Evolutionary conservation across 2,113 vertebrate species (phyloP).

Genomic region (Cynopterus brachyotis): DNA sequence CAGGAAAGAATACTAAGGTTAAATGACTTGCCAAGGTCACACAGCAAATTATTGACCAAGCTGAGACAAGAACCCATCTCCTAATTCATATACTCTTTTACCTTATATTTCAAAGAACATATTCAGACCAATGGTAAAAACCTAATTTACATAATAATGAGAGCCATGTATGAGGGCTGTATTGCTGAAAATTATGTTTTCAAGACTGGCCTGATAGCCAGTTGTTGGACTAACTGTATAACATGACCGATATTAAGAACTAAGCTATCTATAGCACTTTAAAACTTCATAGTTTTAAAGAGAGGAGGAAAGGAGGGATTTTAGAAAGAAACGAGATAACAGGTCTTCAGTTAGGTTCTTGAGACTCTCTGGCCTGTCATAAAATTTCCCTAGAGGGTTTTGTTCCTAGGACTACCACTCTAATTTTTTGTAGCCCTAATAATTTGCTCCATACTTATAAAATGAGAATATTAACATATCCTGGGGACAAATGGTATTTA

Average conservation of each 20-base stretch:
- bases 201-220: not conserved
- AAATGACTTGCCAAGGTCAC: constrained; percentile 49
- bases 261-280: not conserved
- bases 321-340: not conserved
- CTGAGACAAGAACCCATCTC: not conserved
- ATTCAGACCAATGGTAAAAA: not conserved
- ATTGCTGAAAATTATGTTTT: not conserved
- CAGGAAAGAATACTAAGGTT: constrained; percentile 39
- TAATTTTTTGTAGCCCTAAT: not conserved
- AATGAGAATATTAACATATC: not conserved
- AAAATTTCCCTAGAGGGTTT: not conserved
- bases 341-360: not conserved
- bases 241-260: not conserved
- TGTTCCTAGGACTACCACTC: not conserved
- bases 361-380: not conserved
- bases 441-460: not conserved
- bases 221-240: not conserved
- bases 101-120: not conserved
- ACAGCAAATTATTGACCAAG: constrained; percentile 44
- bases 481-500: not conserved
- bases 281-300: constrained; percentile 1
- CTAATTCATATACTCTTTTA: not conserved
- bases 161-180: not conserved
- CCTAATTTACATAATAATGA: not conserved
- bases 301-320: not conserved